A percentile compares a stretch with the other conserved stretches of the same genome.
These are phyloP conservation scores for Luscinia luscinia DNA, from an alignment of 2,797 vertebrate genomes.

Conservation along the genomic window DNA sequence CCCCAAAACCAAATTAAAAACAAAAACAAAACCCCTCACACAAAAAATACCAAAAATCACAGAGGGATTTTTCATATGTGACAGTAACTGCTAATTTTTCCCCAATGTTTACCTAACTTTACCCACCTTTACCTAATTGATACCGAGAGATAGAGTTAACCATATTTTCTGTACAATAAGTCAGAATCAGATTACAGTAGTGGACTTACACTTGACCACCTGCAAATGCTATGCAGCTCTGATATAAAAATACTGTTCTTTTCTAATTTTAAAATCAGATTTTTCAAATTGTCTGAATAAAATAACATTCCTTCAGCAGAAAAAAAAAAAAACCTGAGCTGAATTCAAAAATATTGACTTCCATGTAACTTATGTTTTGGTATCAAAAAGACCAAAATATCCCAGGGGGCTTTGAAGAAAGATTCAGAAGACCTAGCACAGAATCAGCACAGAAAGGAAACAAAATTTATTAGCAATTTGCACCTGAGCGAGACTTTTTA, in stretches of 20 bases:
- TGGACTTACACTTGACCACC: not conserved
- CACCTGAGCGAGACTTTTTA: not conserved
- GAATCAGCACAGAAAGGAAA: not conserved
- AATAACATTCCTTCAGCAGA: not conserved
- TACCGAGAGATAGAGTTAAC: not conserved
- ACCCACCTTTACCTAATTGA: not conserved
- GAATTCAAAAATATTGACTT: not conserved
- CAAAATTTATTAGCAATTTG: not conserved
- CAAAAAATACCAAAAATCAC: rapidly evolving
- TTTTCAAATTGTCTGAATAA: not conserved
- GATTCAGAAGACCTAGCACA: not conserved
- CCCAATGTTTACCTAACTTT: not conserved
- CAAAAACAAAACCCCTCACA: not conserved
- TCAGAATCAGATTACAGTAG: not conserved
- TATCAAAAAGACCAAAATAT: not conserved
- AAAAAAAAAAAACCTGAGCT: not conserved
- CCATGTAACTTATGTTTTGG: not conserved
- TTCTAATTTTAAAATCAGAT: not conserved
- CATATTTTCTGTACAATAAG: not conserved
- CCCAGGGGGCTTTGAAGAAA: not conserved
- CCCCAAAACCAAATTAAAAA: not conserved
- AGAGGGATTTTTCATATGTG: not conserved
- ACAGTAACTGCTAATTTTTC: not conserved
- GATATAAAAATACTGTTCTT: not conserved
- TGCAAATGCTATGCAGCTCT: not conserved